Evolutionary conservation across 2,113 vertebrate genomes (phyloP).

Genomic region (Carettochelys insculpta): DNA sequence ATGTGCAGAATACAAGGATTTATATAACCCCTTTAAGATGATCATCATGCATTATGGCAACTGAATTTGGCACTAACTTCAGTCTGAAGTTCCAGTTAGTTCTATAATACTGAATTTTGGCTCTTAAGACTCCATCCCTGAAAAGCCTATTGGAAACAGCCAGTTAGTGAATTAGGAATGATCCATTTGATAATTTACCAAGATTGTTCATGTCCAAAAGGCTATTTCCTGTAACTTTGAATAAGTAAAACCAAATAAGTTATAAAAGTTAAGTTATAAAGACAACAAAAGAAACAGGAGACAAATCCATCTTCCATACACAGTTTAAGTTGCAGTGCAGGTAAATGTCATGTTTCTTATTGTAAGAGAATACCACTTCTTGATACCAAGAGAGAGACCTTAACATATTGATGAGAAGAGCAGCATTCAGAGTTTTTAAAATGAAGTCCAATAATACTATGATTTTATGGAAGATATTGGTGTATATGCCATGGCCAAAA

Average conservation of each 20-base stretch:
- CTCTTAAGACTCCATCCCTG: not conserved
- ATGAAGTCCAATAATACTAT: not conserved
- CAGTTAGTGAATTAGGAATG: not conserved
- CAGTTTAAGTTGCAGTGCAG: not conserved
- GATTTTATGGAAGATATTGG: not conserved
- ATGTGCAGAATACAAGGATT: not conserved
- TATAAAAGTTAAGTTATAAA: no score
- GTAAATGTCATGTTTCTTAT: not conserved
- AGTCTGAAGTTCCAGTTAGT: not conserved
- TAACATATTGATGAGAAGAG: not conserved
- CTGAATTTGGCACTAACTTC: not conserved
- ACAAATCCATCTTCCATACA: not conserved
- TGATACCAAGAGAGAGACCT: not conserved
- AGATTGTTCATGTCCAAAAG: not conserved
- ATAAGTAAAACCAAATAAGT: not conserved
- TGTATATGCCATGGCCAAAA: not conserved
- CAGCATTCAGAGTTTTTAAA: not conserved
- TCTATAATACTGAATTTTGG: not conserved
- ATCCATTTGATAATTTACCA: no score
- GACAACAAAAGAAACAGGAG: not conserved
- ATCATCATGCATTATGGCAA: not conserved
- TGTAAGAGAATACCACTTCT: accelerated
- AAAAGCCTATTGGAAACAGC: accelerated
- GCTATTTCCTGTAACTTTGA: not conserved
- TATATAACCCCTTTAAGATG: not conserved